These are phyloP conservation scores for Listronotus oregonensis DNA, from an alignment of 1,140 invertebrate genomes.

Conservation along the genomic window DNA sequence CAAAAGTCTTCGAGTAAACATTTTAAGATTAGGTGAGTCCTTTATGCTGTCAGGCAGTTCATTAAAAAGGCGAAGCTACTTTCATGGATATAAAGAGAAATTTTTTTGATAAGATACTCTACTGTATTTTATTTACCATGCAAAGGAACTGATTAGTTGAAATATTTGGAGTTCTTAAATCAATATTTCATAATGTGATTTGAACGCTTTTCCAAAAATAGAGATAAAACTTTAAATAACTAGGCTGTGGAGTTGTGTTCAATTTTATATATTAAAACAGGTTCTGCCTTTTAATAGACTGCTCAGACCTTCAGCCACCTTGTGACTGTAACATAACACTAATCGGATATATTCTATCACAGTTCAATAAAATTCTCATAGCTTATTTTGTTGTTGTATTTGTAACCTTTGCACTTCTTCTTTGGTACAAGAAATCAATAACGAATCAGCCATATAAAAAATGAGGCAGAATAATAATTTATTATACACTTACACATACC, in stretches of 20 bases:
- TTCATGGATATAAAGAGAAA: too few species aligned
- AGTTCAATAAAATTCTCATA: neutral
- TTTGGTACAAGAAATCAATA: conserved; percentile 3
- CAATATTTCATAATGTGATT: too few species aligned
- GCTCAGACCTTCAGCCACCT: neutral
- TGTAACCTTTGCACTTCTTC: neutral
- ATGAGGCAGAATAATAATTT: conserved; percentile 6
- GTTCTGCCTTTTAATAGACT: neutral
- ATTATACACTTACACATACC: neutral
- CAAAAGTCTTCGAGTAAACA: too few species aligned
- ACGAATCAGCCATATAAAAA: conserved; percentile 3
- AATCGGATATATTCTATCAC: neutral
- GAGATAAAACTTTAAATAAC: too few species aligned
- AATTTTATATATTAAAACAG: too few species aligned
- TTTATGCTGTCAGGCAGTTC: neutral
- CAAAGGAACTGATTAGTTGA: too few species aligned
- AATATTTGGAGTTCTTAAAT: too few species aligned
- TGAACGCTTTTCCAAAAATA: too few species aligned
- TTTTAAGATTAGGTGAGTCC: too few species aligned
- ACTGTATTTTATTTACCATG: too few species aligned
- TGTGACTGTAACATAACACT: neutral
- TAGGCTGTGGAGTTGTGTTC: too few species aligned
- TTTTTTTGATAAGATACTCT: too few species aligned
- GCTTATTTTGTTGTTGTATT: neutral
- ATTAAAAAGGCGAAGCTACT: conserved; percentile 21